A percentile compares a stretch with the other conserved stretches of the same genome.
Evolutionary conservation across 2,888 invertebrate species (phyloP).

Genomic region (Cerastis rubricosa): DNA sequence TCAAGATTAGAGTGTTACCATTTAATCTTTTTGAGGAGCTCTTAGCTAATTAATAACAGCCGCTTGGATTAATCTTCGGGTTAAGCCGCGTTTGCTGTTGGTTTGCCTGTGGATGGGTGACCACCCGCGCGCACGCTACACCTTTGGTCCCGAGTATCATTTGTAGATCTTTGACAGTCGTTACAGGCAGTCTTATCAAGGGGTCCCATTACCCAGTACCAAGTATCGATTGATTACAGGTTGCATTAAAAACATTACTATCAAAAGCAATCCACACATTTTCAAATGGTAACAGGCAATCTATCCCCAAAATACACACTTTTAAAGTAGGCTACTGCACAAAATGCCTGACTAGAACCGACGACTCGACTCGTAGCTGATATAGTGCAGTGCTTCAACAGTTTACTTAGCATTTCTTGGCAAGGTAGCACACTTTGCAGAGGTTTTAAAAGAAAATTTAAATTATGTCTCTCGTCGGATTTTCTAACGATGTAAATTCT

Average conservation of each 20-base stretch:
- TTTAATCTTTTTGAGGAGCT: no score
- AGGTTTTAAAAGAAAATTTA: slow-evolving; percentile 49
- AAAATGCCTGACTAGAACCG: slow-evolving; percentile 27
- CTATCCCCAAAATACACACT: background rate
- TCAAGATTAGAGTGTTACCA: background rate
- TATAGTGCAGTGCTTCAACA: slow-evolving; percentile 52
- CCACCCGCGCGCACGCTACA: no score
- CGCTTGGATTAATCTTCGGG: no score
- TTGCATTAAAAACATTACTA: no score
- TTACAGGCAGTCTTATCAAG: no score
- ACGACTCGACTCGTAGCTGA: slow-evolving; percentile 45
- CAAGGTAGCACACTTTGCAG: slow-evolving; percentile 35
- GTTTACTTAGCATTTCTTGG: slow-evolving; percentile 60
- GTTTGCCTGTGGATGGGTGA: no score
- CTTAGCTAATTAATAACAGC: no score
- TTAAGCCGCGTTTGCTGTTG: no score
- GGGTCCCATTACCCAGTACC: no score
- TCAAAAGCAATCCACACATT: background rate
- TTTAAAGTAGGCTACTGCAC: slow-evolving; percentile 27
- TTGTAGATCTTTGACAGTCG: no score
- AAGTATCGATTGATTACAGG: no score
- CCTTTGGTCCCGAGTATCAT: no score
- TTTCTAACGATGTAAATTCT: slow-evolving; percentile 36
- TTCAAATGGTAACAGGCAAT: background rate
- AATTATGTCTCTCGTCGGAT: slow-evolving; percentile 38